phyloP scores from a whole-genome alignment of 1,140 invertebrate species.

The Pomacea maculata region DNA sequence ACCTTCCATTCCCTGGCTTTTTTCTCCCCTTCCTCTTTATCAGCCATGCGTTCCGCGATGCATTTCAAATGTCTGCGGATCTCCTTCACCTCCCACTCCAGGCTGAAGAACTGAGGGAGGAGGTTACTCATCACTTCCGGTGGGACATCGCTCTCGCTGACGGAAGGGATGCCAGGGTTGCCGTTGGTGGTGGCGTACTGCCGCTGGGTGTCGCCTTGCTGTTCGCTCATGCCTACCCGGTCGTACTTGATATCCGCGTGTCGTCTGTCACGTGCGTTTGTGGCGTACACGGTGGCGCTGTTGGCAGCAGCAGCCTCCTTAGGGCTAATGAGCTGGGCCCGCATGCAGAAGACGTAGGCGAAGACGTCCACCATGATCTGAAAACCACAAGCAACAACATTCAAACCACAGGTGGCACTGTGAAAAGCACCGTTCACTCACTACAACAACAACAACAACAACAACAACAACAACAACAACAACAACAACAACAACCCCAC shows the following conservation, averaged over 20 bases:
- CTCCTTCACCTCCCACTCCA: slow-evolving; percentile 59
- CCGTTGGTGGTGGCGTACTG: slow-evolving; percentile 19
- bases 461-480: no score
- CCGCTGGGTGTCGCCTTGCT: slow-evolving; percentile 46
- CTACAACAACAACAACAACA: no score
- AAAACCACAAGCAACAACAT: slow-evolving; percentile 7
- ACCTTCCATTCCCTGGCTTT: slow-evolving; percentile 60
- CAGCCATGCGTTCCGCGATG: slow-evolving; percentile 44
- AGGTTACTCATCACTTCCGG: slow-evolving; percentile 17
- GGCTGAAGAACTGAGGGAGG: slow-evolving; percentile 20
- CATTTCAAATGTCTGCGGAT: slow-evolving; percentile 48
- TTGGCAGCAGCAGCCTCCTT: slow-evolving; percentile 16
- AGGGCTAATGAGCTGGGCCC: slow-evolving; percentile 46
- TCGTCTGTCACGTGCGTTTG: slow-evolving; percentile 31
- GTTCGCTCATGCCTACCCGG: slow-evolving; percentile 42
- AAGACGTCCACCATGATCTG: slow-evolving; percentile 61
- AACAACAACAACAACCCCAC: no score
- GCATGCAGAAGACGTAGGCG: slow-evolving; percentile 60
- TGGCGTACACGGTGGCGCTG: slow-evolving; percentile 18
- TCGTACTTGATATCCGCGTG: slow-evolving; percentile 44
- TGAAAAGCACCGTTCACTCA: no score
- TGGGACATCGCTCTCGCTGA: slow-evolving; percentile 21
- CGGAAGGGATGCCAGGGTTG: background rate
- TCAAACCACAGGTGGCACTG: no score
- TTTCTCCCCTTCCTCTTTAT: slow-evolving; percentile 54